A percentile compares a stretch with the other conserved stretches of the same genome.
Evolutionary conservation across 2,113 vertebrate genomes (phyloP).

Genomic region (Egretta garzetta): DNA sequence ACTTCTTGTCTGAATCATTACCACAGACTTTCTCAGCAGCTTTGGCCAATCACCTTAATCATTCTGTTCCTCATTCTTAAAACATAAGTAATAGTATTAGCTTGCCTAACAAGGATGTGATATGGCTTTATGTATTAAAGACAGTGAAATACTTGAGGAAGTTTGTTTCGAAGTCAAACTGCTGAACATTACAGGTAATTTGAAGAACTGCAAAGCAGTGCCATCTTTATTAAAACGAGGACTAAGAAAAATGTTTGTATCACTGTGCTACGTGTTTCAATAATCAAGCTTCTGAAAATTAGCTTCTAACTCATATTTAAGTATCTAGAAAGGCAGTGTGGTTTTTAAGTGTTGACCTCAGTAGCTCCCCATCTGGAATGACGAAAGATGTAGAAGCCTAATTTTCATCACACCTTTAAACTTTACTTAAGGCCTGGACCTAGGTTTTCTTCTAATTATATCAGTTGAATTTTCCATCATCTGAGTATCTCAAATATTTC

Average conservation of each 20-base stretch:
- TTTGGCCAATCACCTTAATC: neutral
- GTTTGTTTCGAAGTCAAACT: neutral
- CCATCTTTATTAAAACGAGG: neutral
- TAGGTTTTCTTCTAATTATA: neutral
- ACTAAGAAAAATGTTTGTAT: neutral
- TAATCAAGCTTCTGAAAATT: neutral
- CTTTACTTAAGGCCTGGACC: neutral
- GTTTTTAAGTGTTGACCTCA: conserved; percentile 2
- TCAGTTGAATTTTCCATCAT: neutral
- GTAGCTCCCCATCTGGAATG: neutral
- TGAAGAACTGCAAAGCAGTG: neutral
- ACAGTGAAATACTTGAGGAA: neutral
- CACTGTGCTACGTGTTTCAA: neutral
- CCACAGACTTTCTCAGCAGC: neutral
- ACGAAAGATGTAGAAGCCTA: neutral
- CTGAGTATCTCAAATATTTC: neutral
- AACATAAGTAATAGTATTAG: neutral
- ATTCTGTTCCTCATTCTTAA: neutral
- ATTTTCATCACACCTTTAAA: neutral
- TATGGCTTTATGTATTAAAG: neutral
- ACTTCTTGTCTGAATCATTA: neutral
- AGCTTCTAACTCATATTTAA: neutral
- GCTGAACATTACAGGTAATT: neutral
- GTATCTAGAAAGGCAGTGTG: neutral
- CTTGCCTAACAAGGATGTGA: neutral